phyloP scores from a whole-genome alignment of 2,888 invertebrate genomes.

The Pegoplata infirma region DNA sequence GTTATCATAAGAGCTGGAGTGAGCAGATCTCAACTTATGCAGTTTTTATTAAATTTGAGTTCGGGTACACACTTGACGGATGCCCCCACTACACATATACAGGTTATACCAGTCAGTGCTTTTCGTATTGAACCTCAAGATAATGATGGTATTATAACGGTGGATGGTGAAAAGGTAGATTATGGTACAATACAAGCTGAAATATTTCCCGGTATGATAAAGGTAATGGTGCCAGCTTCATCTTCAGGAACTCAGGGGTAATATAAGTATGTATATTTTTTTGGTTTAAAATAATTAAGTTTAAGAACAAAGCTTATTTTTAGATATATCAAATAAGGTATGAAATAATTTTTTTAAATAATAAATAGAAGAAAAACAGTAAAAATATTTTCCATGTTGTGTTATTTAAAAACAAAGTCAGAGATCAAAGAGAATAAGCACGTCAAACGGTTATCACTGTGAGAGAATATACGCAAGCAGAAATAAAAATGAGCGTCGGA shows the following conservation, averaged over 20 bases:
- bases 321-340: no score
- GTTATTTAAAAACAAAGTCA: no score
- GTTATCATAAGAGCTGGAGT: constrained; percentile 89
- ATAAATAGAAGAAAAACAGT: no score
- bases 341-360: no score
- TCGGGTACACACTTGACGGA: constrained; percentile 89
- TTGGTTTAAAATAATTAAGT: no score
- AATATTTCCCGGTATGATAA: constrained; percentile 86
- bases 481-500: no score
- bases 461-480: no score
- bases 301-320: no score
- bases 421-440: no score
- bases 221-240: constrained; percentile 83
- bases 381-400: no score
- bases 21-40: constrained; percentile 86
- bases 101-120: constrained; percentile 91
- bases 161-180: constrained; percentile 95
- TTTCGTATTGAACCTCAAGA: constrained; percentile 92
- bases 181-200: constrained; percentile 94
- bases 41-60: constrained; percentile 89
- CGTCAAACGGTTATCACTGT: no score
- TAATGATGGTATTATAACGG: constrained; percentile 87
- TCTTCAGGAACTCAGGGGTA: constrained; percentile 30
- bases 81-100: constrained; percentile 83
- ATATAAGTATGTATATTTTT: background rate